These are phyloP conservation scores for Cariama cristata DNA, from an alignment of 2,113 vertebrate genomes.

Conservation along the genomic window DNA sequence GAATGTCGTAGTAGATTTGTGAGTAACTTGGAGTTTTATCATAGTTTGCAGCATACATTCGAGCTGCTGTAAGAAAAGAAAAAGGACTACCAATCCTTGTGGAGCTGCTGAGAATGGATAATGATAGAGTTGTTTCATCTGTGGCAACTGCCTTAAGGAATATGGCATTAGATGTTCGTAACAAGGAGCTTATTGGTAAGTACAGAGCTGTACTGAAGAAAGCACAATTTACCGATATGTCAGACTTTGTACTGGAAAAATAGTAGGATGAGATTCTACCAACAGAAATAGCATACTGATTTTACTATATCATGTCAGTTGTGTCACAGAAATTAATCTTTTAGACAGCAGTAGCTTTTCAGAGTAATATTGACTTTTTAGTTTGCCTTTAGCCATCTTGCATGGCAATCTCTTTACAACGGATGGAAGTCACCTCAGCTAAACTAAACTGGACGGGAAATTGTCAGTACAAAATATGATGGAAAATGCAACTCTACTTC, in stretches of 20 bases:
- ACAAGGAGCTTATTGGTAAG: conserved; percentile 98
- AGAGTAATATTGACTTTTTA: not conserved
- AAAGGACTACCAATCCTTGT: conserved; percentile 98
- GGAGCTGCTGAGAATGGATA: conserved; percentile 97
- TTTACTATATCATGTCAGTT: not conserved
- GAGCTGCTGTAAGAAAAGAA: conserved; percentile 95
- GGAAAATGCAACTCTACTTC: not conserved
- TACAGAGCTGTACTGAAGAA: fast-evolving
- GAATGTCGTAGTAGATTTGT: not conserved
- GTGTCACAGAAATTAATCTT: not conserved
- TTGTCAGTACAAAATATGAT: not conserved
- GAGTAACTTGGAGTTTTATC: not conserved
- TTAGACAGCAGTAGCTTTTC: not conserved
- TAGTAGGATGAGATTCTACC: not conserved
- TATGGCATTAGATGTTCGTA: conserved; percentile 96
- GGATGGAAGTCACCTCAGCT: not conserved
- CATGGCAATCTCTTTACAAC: not conserved
- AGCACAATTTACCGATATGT: fast-evolving
- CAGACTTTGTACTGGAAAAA: fast-evolving
- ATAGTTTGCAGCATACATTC: conserved; percentile 96
- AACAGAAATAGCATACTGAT: fast-evolving
- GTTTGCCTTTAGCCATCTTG: not conserved
- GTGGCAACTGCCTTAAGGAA: conserved; percentile 96
- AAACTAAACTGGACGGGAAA: not conserved
- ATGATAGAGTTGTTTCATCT: conserved; percentile 95